phyloP scores from a whole-genome alignment of 2,888 invertebrate species.

The Drosophila quasianomalipes region DNA sequence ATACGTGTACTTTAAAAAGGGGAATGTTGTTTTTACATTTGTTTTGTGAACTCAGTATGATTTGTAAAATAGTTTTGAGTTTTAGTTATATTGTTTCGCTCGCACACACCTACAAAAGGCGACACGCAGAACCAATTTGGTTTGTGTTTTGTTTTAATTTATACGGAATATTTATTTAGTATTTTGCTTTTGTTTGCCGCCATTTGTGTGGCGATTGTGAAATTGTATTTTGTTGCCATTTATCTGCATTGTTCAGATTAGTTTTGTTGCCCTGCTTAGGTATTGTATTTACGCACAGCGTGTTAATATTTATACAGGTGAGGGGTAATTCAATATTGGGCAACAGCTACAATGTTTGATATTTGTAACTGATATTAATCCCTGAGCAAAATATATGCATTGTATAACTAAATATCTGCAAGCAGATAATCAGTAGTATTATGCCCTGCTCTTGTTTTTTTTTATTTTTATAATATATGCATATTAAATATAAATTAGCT shows the following conservation, averaged over 20 bases:
- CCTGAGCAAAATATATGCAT: not conserved
- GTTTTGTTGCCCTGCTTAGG: slow-evolving; percentile 28
- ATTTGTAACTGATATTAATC: not conserved
- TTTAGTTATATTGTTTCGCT: not conserved
- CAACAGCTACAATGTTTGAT: not conserved
- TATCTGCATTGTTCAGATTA: slow-evolving; percentile 16
- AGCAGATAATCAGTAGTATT: too few species aligned
- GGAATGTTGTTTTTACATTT: not conserved
- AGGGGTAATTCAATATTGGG: not conserved
- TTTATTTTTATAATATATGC: not conserved
- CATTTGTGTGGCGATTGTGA: slow-evolving; percentile 30
- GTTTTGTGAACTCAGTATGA: not conserved
- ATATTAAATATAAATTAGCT: not conserved
- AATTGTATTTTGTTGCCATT: slow-evolving; percentile 31
- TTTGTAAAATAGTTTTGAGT: not conserved
- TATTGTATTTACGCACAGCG: slow-evolving; percentile 23
- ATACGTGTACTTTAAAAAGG: not conserved
- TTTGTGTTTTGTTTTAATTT: slow-evolving; percentile 55
- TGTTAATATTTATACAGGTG: slow-evolving; percentile 24
- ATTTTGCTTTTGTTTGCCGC: slow-evolving; percentile 39
- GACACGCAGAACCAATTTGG: slow-evolving; percentile 14
- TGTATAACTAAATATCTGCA: not conserved
- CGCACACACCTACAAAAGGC: not conserved
- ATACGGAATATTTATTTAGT: slow-evolving; percentile 54
- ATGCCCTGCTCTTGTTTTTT: not conserved